Evolutionary conservation across 2,888 invertebrate species (phyloP).

Genomic region (Oeneis ivallda): DNA sequence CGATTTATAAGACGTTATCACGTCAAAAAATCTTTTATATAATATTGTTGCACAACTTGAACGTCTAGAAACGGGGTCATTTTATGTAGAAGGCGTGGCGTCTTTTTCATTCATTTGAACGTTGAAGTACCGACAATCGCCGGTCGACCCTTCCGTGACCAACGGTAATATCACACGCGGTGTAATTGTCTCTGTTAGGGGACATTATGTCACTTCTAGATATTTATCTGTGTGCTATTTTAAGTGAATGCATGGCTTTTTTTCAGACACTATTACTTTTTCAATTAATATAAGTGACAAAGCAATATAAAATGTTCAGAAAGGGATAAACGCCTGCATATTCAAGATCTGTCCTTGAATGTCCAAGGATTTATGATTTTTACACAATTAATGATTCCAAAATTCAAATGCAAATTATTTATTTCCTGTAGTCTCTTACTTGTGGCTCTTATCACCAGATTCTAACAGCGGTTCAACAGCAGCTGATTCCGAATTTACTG

Average conservation of each 20-base stretch:
- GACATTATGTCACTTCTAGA: conserved; percentile 26
- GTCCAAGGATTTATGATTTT: too few species aligned
- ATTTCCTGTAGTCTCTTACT: too few species aligned
- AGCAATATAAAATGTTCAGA: neutral
- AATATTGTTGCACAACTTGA: neutral
- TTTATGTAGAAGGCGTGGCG: neutral
- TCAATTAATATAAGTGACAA: neutral
- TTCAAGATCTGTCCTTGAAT: neutral
- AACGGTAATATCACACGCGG: conserved; percentile 20
- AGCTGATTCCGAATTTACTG: too few species aligned
- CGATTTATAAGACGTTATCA: too few species aligned
- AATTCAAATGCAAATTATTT: too few species aligned
- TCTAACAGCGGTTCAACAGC: too few species aligned
- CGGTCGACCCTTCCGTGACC: conserved; percentile 26
- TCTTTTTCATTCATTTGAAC: conserved; percentile 1
- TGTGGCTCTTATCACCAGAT: too few species aligned
- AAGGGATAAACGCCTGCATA: neutral
- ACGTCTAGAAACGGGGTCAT: neutral
- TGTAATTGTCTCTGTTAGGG: conserved; percentile 31
- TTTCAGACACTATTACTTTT: neutral
- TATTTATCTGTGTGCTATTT: conserved; percentile 1
- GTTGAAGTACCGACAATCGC: neutral
- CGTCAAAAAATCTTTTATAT: too few species aligned
- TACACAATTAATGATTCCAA: too few species aligned
- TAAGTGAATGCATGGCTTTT: conserved; percentile 12